A percentile compares a stretch with the other conserved stretches of the same genome.
These are phyloP conservation scores for Xyrauchen texanus DNA, from an alignment of 2,113 vertebrate genomes.

Conservation along the genomic window DNA sequence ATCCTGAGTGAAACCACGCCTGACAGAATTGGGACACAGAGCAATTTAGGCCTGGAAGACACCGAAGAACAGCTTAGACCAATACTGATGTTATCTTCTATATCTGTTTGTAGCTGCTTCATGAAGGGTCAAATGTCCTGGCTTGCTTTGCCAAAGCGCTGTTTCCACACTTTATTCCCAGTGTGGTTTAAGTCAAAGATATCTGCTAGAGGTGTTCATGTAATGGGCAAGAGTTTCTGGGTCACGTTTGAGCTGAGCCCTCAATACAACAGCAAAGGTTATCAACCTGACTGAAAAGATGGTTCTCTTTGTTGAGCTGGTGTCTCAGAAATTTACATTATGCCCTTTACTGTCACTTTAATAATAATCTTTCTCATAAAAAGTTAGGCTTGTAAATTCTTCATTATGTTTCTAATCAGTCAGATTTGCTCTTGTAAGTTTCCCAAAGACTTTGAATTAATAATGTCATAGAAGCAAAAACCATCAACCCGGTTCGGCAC, in stretches of 20 bases:
- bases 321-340: neutral
- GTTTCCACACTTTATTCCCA: too few species aligned
- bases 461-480: conserved; percentile 17
- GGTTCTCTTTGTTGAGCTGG: neutral
- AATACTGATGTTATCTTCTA: conserved; percentile 26
- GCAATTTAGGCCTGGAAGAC: neutral
- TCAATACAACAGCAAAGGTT: neutral
- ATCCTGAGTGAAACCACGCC: conserved; percentile 35
- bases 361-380: neutral
- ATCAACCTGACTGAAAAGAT: neutral
- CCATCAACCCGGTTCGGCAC: neutral
- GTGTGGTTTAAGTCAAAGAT: neutral
- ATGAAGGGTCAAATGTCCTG: conserved; percentile 1
- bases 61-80: neutral
- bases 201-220: neutral
- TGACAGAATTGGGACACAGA: conserved; percentile 53
- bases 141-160: neutral
- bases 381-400: conserved; percentile 3
- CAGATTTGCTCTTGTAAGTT: conserved; percentile 8
- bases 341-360: neutral
- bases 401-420: conserved; percentile 4
- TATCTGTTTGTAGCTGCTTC: neutral
- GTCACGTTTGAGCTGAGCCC: neutral
- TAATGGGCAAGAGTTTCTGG: neutral
- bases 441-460: conserved; percentile 3